A percentile compares a stretch with the other conserved stretches of the same genome.
Conservation (phyloP, 2,888 invertebrate genomes). For the Seira ritae region DNA sequence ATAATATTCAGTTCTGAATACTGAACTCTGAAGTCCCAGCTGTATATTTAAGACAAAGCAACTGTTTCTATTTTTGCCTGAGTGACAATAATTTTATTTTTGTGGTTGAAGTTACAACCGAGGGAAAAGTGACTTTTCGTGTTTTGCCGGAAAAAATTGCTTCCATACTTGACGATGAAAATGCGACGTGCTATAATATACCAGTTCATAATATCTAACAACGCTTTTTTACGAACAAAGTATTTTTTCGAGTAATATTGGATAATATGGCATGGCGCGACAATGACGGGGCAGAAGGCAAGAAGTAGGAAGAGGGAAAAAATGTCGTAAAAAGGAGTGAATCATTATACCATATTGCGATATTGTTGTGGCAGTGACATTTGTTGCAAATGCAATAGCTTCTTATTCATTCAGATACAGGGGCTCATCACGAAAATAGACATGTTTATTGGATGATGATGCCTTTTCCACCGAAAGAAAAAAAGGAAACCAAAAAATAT, state of each 20-base stretch:
- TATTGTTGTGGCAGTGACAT: slow-evolving; percentile 13
- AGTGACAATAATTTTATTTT: not conserved
- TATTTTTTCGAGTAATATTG: not conserved
- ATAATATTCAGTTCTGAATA: too few species aligned
- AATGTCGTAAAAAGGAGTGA: slow-evolving; percentile 13
- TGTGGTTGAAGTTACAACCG: not conserved
- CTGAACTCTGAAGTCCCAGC: too few species aligned
- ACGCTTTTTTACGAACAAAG: not conserved
- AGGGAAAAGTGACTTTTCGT: slow-evolving; percentile 46
- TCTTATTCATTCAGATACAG: slow-evolving; percentile 33
- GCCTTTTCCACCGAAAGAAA: not conserved
- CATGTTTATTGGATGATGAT: slow-evolving; percentile 40
- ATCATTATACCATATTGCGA: slow-evolving; percentile 15
- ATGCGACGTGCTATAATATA: too few species aligned
- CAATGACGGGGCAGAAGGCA: slow-evolving; percentile 1
- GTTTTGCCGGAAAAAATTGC: slow-evolving; percentile 24
- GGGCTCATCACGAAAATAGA: slow-evolving; percentile 43
- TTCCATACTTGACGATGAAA: not conserved
- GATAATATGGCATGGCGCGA: too few species aligned
- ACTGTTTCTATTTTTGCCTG: not conserved
- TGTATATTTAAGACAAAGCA: not conserved
- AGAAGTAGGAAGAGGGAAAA: not conserved
- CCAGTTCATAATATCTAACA: not conserved
- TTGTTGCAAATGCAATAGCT: slow-evolving; percentile 38
- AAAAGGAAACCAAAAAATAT: not conserved